phyloP scores from a whole-genome alignment of 2,113 vertebrate species.

The Bubo scandiacus region DNA sequence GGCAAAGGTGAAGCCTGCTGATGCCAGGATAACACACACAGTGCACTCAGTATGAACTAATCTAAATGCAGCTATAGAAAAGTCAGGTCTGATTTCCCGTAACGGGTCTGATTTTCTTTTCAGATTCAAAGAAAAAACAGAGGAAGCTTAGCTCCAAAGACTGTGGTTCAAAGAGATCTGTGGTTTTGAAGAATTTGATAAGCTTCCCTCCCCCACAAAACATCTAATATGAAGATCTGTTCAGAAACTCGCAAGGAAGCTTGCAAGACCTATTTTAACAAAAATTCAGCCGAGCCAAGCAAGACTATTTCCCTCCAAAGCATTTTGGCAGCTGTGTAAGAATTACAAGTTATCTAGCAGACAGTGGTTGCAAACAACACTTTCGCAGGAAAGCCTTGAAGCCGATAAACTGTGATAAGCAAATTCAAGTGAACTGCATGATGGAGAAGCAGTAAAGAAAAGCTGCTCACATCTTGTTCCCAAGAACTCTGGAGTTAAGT shows the following conservation, averaged over 20 bases:
- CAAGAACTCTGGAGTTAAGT: slow-evolving; percentile 10
- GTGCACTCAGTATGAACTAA: background rate
- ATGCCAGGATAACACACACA: background rate
- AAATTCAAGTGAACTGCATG: slow-evolving; percentile 10
- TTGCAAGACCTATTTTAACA: background rate
- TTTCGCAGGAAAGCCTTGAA: slow-evolving; percentile 42
- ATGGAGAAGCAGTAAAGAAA: background rate
- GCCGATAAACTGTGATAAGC: slow-evolving; percentile 41
- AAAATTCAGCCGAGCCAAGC: background rate
- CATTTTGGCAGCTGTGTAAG: background rate
- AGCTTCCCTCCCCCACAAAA: background rate
- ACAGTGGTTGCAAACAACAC: background rate
- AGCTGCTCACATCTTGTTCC: slow-evolving; percentile 24
- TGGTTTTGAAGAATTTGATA: background rate
- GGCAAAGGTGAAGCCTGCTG: background rate
- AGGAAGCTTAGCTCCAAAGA: background rate
- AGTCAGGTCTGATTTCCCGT: background rate
- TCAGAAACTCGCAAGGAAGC: background rate
- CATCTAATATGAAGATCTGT: background rate
- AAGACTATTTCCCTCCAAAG: background rate
- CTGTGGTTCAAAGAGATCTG: background rate
- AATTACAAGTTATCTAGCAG: background rate
- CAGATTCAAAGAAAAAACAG: background rate
- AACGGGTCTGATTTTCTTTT: background rate
- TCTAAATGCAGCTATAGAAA: background rate